phyloP scores from a whole-genome alignment of 2,888 invertebrate genomes.

The Ennomos erosarius region DNA sequence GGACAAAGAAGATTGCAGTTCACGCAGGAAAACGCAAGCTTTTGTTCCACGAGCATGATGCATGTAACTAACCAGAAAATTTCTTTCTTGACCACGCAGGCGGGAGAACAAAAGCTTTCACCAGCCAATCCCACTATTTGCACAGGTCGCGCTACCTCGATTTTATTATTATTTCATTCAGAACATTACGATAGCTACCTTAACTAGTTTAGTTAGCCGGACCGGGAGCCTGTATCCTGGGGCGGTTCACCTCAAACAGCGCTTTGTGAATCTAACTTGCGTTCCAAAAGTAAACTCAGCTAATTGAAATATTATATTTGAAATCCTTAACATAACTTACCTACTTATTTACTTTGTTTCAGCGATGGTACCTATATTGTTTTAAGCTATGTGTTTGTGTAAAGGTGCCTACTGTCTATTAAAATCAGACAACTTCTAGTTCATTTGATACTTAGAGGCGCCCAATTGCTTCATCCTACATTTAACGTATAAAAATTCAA shows the following conservation, averaged over 20 bases:
- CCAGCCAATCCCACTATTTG: conserved; percentile 46
- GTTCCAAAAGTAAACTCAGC: conserved; percentile 71
- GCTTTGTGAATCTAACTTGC: conserved; percentile 77
- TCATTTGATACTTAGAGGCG: too few species aligned
- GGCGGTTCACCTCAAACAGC: conserved; percentile 67
- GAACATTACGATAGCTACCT: conserved; percentile 50
- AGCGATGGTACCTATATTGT: too few species aligned
- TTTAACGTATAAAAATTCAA: too few species aligned
- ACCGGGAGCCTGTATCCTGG: conserved; percentile 49
- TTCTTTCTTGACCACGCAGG: too few species aligned
- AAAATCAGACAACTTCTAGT: too few species aligned
- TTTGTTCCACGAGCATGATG: too few species aligned
- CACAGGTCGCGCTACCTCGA: conserved; percentile 43
- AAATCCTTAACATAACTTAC: conserved; percentile 59
- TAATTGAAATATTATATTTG: conserved; percentile 80
- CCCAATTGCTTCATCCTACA: too few species aligned
- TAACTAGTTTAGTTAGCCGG: conserved; percentile 61
- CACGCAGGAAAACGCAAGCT: too few species aligned
- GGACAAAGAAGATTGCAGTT: too few species aligned
- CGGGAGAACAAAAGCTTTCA: conserved; percentile 8
- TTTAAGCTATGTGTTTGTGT: too few species aligned
- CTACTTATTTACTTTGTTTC: conserved; percentile 29
- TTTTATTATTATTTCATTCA: conserved; percentile 52
- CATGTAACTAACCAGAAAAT: too few species aligned
- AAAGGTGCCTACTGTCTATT: too few species aligned